Evolutionary conservation across 92 coral and sea anemone species (phyloP).

Genomic region (Plumapathes pennacea): DNA sequence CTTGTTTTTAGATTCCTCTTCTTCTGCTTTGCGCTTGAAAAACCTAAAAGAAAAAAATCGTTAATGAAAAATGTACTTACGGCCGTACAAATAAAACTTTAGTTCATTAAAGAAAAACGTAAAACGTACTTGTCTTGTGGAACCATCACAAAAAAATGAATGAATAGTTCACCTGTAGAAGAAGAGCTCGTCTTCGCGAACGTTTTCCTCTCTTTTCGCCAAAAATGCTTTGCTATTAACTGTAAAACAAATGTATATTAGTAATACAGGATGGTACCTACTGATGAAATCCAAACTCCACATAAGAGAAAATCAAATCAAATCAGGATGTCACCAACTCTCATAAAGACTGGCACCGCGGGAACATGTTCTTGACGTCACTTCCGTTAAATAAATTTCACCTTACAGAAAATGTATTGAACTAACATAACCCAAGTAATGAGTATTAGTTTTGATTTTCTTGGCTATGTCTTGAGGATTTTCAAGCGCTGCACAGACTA

Average conservation of each 20-base stretch:
- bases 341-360: no score
- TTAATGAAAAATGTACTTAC: no score
- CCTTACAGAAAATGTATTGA: background rate
- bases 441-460: background rate
- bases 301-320: no score
- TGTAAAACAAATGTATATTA: conserved; percentile 35
- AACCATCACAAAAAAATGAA: background rate
- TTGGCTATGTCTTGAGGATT: no score
- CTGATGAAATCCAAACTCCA: no score
- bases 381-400: background rate
- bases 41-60: conserved; percentile 52
- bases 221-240: conserved; percentile 81
- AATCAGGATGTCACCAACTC: no score
- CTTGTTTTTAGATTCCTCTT: conserved; percentile 37
- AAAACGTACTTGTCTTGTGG: no score
- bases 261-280: no score
- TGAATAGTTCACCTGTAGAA: conserved; percentile 59
- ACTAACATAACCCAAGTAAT: background rate
- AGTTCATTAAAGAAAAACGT: no score
- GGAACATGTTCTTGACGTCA: no score
- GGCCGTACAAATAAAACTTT: background rate
- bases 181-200: conserved; percentile 92
- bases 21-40: conserved; percentile 73
- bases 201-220: conserved; percentile 70
- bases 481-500: no score